Evolutionary conservation across 2,797 vertebrate genomes (phyloP).

Genomic region (Lacerta agilis): DNA sequence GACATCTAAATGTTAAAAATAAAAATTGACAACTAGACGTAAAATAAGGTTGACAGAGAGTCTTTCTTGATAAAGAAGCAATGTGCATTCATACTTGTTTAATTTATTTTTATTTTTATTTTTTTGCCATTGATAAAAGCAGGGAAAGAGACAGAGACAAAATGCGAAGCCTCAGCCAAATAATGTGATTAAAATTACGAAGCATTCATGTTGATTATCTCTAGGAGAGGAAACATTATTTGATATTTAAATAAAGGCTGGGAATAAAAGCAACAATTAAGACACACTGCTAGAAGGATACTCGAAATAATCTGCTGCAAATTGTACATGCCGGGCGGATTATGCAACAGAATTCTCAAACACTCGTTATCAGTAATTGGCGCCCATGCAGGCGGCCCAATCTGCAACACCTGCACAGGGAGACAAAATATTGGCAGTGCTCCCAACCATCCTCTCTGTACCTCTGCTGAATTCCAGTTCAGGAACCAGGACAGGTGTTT

Average conservation of each 20-base stretch:
- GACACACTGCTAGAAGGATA: slow-evolving; percentile 39
- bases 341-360: slow-evolving; percentile 3
- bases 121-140: background rate
- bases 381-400: background rate
- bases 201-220: slow-evolving; percentile 11
- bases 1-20: background rate
- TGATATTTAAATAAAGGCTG: slow-evolving; percentile 29
- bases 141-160: slow-evolving; percentile 4
- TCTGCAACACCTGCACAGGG: background rate
- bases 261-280: slow-evolving; percentile 40
- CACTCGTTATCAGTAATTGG: slow-evolving; percentile 59
- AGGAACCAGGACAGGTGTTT: background rate
- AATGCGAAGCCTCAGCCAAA: background rate
- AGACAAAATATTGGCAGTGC: background rate
- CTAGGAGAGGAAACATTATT: background rate
- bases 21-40: background rate
- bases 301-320: slow-evolving; percentile 32
- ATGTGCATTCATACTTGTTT: background rate
- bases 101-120: background rate
- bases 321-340: background rate
- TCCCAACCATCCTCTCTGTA: background rate
- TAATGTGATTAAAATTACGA: slow-evolving; percentile 39
- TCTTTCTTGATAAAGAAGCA: background rate
- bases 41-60: background rate
- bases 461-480: background rate